Percentiles rank a stretch among this genome's conserved stretches.
Conservation (phyloP, 2,888 invertebrate genomes). For the Leptinotarsa juncta region DNA sequence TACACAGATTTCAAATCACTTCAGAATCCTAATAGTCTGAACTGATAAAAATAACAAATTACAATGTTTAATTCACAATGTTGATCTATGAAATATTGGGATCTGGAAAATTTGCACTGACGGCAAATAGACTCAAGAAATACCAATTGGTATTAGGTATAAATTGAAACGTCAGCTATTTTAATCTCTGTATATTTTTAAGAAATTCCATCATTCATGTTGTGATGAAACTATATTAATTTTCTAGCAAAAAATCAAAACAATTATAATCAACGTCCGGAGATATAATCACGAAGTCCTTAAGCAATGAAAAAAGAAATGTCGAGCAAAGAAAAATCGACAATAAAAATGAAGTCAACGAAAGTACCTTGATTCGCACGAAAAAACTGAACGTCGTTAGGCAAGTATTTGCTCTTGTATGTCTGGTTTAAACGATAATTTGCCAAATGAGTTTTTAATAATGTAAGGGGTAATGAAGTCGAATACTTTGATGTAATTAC, state of each 20-base stretch:
- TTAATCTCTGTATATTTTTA: neutral
- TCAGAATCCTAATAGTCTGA: no score
- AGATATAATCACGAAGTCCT: slow-evolving; percentile 15
- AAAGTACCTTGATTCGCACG: slow-evolving; percentile 22
- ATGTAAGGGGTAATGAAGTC: slow-evolving; percentile 23
- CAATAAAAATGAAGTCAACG: slow-evolving; percentile 22
- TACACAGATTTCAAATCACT: no score
- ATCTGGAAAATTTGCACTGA: no score
- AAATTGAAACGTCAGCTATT: neutral
- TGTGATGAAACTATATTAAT: slow-evolving; percentile 1
- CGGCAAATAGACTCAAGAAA: neutral
- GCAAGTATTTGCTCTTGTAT: slow-evolving; percentile 25
- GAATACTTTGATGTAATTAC: slow-evolving; percentile 21
- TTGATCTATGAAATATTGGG: no score
- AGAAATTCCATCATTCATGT: neutral
- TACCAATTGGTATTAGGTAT: neutral
- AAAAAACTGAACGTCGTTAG: slow-evolving; percentile 26
- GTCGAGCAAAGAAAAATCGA: slow-evolving; percentile 3
- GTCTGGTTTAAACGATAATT: slow-evolving; percentile 28
- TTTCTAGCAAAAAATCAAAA: neutral
- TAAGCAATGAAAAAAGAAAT: slow-evolving; percentile 11
- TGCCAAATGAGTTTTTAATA: slow-evolving; percentile 33
- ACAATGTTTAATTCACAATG: no score
- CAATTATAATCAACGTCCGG: slow-evolving; percentile 14
- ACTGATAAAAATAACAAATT: no score